phyloP scores from a whole-genome alignment of 2,888 invertebrate species.

The Lacanobia wlatinum region DNA sequence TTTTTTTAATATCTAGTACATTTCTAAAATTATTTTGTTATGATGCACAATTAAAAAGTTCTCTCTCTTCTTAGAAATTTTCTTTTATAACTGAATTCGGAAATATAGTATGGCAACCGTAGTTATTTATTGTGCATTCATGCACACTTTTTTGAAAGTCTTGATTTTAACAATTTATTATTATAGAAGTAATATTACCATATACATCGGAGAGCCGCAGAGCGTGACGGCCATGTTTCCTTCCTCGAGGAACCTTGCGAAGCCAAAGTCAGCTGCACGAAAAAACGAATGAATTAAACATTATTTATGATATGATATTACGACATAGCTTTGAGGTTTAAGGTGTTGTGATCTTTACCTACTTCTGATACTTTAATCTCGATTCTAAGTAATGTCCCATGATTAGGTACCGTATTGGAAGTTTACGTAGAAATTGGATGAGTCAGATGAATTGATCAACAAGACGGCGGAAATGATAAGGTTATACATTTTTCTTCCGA shows the following conservation, averaged over 20 bases:
- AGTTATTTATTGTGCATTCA: too few relatives aligned
- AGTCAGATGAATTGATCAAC: slow-evolving; percentile 29
- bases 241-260: slow-evolving; percentile 99
- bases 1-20: neutral
- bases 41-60: neutral
- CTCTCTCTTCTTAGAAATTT: neutral
- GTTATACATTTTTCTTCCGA: slow-evolving; percentile 15
- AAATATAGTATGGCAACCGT: neutral
- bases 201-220: slow-evolving; percentile 99
- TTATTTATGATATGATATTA: slow-evolving; percentile 6
- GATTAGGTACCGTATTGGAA: slow-evolving; percentile 8
- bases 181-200: slow-evolving; percentile 92
- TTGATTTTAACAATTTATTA: slow-evolving; percentile 5
- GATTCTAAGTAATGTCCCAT: slow-evolving; percentile 1
- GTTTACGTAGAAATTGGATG: slow-evolving; percentile 37
- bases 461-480: slow-evolving; percentile 27
- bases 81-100: slow-evolving; percentile 1
- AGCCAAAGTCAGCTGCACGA: slow-evolving; percentile 98
- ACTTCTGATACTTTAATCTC: neutral
- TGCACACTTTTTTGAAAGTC: neutral
- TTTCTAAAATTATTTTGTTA: neutral
- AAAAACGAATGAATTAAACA: slow-evolving; percentile 35
- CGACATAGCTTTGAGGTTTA: slow-evolving; percentile 7
- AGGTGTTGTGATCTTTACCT: neutral
- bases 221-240: slow-evolving; percentile 99